Percentiles rank a stretch among this genome's conserved stretches.
phyloP scores from a whole-genome alignment of 2,797 vertebrate genomes.

The Helicolenus hilgendorfi region DNA sequence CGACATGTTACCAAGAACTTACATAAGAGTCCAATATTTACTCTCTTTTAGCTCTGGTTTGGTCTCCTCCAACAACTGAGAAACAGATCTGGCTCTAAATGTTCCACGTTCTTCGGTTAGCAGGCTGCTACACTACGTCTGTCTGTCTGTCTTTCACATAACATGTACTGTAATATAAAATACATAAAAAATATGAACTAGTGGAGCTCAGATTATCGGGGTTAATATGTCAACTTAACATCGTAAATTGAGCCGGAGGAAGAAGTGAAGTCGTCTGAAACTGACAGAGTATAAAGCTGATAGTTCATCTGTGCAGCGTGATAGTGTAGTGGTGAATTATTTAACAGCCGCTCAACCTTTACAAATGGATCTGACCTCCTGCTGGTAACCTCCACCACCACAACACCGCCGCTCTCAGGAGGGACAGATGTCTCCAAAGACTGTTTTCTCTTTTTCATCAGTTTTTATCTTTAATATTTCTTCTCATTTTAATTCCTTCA shows the following conservation, averaged over 20 bases:
- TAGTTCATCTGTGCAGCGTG: conserved; percentile 37
- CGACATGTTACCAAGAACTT: too few species aligned
- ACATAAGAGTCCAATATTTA: background rate
- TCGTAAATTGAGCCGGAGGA: background rate
- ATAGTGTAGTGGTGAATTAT: conserved; percentile 58
- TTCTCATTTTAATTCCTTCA: background rate
- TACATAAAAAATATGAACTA: background rate
- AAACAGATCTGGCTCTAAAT: background rate
- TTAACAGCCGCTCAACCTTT: conserved; percentile 64
- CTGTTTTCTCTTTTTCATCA: background rate
- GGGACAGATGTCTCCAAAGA: background rate
- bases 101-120: too few species aligned
- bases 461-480: background rate
- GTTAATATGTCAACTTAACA: background rate
- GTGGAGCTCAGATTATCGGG: background rate
- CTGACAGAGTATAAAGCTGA: background rate
- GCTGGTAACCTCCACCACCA: background rate
- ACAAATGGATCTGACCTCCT: conserved; percentile 38
- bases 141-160: background rate
- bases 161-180: background rate
- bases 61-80: background rate
- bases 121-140: too few species aligned
- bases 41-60: background rate
- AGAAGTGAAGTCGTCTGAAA: background rate
- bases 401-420: background rate